Base-by-base conservation (phyloP, 2,797 vertebrate genomes). In the Parambassis ranga region DNA sequence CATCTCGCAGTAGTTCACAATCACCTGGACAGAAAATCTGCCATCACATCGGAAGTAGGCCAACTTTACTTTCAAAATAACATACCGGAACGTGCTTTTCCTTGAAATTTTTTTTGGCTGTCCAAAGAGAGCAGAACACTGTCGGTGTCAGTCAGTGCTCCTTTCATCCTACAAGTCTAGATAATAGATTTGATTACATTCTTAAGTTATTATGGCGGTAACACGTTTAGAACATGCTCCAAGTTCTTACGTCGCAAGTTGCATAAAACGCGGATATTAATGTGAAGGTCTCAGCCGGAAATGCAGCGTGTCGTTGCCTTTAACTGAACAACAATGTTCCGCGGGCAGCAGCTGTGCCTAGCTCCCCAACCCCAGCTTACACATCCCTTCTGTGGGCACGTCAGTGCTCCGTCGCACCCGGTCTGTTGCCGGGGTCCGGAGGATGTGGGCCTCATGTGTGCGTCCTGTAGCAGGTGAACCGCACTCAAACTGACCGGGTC, bases 351-450 rank as follows among this genome's bases (percentile, higher is more conserved):
- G 65, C 1, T 55, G 89, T 33, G 82, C 61, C 82, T 75, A 66
- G 92, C 89, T 73, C 93, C 92, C 84, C 87, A 90, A 58, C 89
- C 57, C 65, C 78, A 94, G 42, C 69, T 77, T 68, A 80, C 78
- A 46, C 16, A 69, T 63, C 77, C 27, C 65, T 36, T 75, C 79
- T 63, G 59, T 32, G 63, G 75, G 33, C 72, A 23, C 75, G 41
- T 60, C 62, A 9, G 75, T 59, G 74, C 76, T 77, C 60, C 59
- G 58, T 62, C 67, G 68, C 73, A 63, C 30, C 73, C 67, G 52
- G 57, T 24, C 14, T 36, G 50, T 48, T 28, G 15, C 59, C 72
- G 71, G 39, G 57, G 65, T 79, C 64, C 42, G 56, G 60, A 73
- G 66, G 60, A 77, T 64, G 81, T 32, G 37, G 65, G 66, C 61